Conservation (phyloP, 2,113 vertebrate species). For the Amphilophus citrinellus region DNA sequence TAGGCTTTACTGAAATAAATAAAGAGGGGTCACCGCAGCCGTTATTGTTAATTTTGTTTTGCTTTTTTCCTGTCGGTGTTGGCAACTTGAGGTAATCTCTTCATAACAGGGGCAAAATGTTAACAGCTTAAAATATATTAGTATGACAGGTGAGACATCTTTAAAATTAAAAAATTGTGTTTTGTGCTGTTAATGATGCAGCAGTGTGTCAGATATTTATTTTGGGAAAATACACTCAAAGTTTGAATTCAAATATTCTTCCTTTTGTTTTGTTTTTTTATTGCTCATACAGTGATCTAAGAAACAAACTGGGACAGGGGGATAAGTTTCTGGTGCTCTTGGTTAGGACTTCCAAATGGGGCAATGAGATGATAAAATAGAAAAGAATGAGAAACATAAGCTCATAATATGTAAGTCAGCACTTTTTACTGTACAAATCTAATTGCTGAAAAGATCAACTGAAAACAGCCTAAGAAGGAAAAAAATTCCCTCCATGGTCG, state of each 20-base stretch:
- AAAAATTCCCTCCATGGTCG: not conserved
- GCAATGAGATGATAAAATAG: not conserved
- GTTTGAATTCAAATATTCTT: not conserved
- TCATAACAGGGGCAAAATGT: too few species aligned
- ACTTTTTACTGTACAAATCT: not conserved
- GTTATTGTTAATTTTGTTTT: too few species aligned
- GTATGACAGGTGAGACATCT: too few species aligned
- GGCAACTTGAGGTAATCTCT: too few species aligned
- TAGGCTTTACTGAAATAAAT: too few species aligned
- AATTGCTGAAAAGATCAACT: not conserved
- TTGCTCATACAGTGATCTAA: not conserved
- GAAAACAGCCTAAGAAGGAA: not conserved
- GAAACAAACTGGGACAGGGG: not conserved
- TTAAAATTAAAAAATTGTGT: too few species aligned
- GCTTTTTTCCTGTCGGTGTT: too few species aligned
- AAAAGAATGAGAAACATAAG: not conserved
- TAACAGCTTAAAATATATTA: too few species aligned
- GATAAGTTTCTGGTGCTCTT: not conserved
- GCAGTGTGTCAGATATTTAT: not conserved
- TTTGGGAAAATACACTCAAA: not conserved
- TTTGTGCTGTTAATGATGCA: too few species aligned
- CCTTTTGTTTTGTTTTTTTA: too few species aligned
- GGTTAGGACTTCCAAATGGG: not conserved
- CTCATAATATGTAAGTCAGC: not conserved
- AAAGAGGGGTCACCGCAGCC: too few species aligned